These are phyloP conservation scores for Uloborus diversus DNA, from an alignment of 1,140 invertebrate genomes.

Conservation along the genomic window DNA sequence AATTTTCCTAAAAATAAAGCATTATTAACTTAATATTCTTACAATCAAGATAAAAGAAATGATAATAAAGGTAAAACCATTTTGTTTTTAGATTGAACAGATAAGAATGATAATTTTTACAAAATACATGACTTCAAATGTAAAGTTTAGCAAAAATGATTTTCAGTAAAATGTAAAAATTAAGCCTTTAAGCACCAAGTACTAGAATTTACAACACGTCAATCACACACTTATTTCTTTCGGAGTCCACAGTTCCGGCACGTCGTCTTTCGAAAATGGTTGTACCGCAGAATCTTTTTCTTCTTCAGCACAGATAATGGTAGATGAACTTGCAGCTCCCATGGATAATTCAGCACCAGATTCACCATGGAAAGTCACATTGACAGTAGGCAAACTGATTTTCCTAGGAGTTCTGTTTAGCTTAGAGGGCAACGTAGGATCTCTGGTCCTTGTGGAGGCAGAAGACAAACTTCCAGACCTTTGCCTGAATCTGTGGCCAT, in stretches of 20 bases:
- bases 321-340: conserved; percentile 54
- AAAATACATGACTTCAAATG: not conserved
- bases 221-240: conserved; percentile 41
- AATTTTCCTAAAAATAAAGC: too few species aligned
- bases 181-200: not conserved
- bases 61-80: too few species aligned
- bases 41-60: too few species aligned
- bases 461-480: conserved; percentile 60
- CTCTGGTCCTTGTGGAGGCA: conserved; percentile 11
- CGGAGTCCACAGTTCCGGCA: conserved; percentile 27
- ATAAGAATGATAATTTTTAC: not conserved
- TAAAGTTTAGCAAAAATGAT: not conserved
- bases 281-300: conserved; percentile 32
- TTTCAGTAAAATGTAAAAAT: not conserved
- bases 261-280: conserved; percentile 38
- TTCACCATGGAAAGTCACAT: conserved; percentile 52
- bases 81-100: not conserved
- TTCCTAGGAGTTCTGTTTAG: conserved; percentile 50
- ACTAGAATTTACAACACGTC: not conserved
- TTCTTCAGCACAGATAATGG: conserved; percentile 55
- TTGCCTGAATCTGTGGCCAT: conserved; percentile 39
- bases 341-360: conserved; percentile 26
- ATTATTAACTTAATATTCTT: too few species aligned
- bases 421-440: conserved; percentile 29
- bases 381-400: conserved; percentile 59